Evolutionary conservation across 2,113 vertebrate species (phyloP), one percentile per base, ranked within the genome.

Genomic region (Mola mola): DNA sequence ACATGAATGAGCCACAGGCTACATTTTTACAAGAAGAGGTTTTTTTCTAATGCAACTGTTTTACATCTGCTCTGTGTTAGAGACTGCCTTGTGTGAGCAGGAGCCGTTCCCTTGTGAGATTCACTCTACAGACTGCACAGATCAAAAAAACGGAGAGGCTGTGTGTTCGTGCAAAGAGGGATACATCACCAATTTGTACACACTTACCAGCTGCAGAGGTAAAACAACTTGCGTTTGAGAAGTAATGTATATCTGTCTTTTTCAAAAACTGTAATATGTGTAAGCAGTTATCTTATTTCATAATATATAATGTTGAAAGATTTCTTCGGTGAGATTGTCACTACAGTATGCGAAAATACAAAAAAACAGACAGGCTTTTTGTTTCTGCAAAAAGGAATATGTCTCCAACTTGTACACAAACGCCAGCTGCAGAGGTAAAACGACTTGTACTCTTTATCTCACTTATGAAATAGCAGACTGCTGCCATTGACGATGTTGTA

Each of bases 121-220:
- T 5, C 1, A 1, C 13, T 82, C 85, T 1, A 77, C 89, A 12
- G 2, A 0, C 0, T 93, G 92, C 61, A 5, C 0, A 0, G 0
- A 2, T 7, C 0, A 7, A 25, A n/a, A n/a, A n/a, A n/a, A 19
- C 0, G 89, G 88, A 4, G 4, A 0, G 2, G 9, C 51, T 25
- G 0, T 0, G 0, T 93, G 92, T 67, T 10, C 12, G 69, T 93
- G 92, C 52, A 60, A 4, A 15, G 8, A 20, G 0, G 87, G 83
- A 40, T 89, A 61, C 62, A 21, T 87, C 59, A 25, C 61, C 15
- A 19, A 1, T 4, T 6, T 62, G 9, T 87, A 78, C 75, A 72
- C 82, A 36, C 46, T 21, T 57, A 75, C 0, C 22, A 90, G 50
- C 69, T 93, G 92, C 71, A 63, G 1, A 84, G 89, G 92, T 93